Evolutionary conservation across 2,113 vertebrate genomes (phyloP), one percentile per base, ranked within the genome.

Genomic region (Nannobrachium achirus): DNA sequence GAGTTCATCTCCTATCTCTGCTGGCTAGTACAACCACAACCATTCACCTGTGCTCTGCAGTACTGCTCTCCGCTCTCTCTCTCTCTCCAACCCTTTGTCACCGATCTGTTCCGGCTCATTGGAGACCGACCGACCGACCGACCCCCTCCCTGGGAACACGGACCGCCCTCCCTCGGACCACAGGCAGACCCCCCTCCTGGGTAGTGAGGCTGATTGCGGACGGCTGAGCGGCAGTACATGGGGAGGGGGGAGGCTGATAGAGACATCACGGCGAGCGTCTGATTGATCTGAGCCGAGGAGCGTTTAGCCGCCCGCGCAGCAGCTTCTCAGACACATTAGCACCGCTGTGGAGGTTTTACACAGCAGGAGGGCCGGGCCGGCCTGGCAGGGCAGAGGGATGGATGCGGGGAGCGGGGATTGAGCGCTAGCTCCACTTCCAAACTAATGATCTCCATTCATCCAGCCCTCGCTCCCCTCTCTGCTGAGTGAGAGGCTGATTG

Each of bases 1-100:
- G 86, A 91, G 90, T 91, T 88, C 90, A 90, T 25, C 20, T 25
- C 20, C 4, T 1, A 1, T 25, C 20, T 1, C 20, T 33, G 6
- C 25, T 2, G 1, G 1, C 25, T 33, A 3, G 6, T 5, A 33
- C 19, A 18, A 58, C 79, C 55, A 77, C 79, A 61, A 10, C 0
- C 39, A 18, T 62, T 77, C 42, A 64, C 63, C 69, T 16, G n/a
- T 3, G 15, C 59, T n/a, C n/a, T 63, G 65, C 71, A 6, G 11
- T 71, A 52, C 42, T 53, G 68, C 75, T 80, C 20, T 4, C n/a
- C 50, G 55, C n/a, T 56, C 49, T 7, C 42, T 45, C 16, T 11
- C 42, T 49, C 18, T 18, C 41, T 8, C 53, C 44, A 10, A 14
- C 55, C 48, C 2, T 1, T 39, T 4, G 25, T 10, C 41, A 10